Base-by-base conservation (phyloP, 1,140 invertebrate species). In the Calephelis virginiensis region DNA sequence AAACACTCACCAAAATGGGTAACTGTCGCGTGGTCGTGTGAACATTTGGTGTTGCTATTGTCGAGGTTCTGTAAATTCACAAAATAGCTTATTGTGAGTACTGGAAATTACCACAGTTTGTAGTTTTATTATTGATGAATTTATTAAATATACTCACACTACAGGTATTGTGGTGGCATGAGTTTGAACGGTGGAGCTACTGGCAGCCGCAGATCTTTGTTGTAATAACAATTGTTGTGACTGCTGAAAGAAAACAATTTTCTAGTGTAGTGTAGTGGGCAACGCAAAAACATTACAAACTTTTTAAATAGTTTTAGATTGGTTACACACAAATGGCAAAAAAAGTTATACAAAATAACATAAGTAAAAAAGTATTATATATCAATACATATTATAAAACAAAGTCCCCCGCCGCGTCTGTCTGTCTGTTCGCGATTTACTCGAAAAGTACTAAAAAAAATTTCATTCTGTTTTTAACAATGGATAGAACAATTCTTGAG, bases 251-350 rank as follows among this genome's bases (percentile, higher is more conserved):
- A 65, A 14, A 61, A 1, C 9, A 13, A 46, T 40, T 91, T 88
- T 95, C 93, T 67, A 94, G 93, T 92, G 96, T 67, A 94, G 93
- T 92, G 96, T 28, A 28, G 28, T 28, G 28, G 28, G 28, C 28
- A 28, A 28, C 28, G 28, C 28, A 28, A 4, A 28, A 28, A 28
- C 28, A 28, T 28, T 28, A 28, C 28, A 2, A 28, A 28, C 28
- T 28, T 28, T 28, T 28, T 2, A 28, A 28, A 43, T 3, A 43
- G 7, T 43, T 28, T 28, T 28, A 28, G 28, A 28, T 28, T 28
- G 5, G 28, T 28, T 28, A 28, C 28, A 28, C 28, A 28, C 2
- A 17, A 17, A 28, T 28, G 5, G 3, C 28, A 28, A 28, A 4
- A 28, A 4, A 4, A 28, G 28, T 28, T 28, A 28, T 28, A 28